Conservation (phyloP, 2,797 vertebrate species). For the Zalophus californianus region DNA sequence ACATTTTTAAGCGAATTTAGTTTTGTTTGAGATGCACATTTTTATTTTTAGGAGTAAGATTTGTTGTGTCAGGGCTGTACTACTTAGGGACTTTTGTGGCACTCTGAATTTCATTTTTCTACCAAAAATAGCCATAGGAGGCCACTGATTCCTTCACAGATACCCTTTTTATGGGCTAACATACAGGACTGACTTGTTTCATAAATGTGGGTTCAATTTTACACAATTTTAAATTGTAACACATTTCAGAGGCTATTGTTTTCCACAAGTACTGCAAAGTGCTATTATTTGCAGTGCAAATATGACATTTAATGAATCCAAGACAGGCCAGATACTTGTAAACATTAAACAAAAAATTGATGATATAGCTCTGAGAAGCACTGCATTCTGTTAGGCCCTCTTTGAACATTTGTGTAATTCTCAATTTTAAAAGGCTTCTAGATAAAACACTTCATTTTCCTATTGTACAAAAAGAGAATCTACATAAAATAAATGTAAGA, state of each 20-base stretch:
- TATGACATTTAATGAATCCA: not conserved
- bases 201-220: not conserved
- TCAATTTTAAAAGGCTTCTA: not conserved
- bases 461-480: not conserved
- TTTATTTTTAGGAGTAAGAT: not conserved
- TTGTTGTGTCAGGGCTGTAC: not conserved
- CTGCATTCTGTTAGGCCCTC: not conserved
- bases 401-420: not conserved
- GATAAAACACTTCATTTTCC: not conserved
- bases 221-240: not conserved
- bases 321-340: not conserved
- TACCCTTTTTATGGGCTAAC: not conserved
- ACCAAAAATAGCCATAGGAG: not conserved
- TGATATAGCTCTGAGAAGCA: not conserved
- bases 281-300: not conserved
- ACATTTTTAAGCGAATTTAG: not conserved
- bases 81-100: not conserved
- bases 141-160: not conserved
- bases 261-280: not conserved
- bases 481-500: not conserved
- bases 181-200: not conserved
- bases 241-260: constrained; percentile 8
- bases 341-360: constrained; percentile 16
- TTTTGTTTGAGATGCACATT: not conserved
- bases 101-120: not conserved